phyloP scores from a whole-genome alignment of 2,888 invertebrate species.

The Xestobium rufovillosum region DNA sequence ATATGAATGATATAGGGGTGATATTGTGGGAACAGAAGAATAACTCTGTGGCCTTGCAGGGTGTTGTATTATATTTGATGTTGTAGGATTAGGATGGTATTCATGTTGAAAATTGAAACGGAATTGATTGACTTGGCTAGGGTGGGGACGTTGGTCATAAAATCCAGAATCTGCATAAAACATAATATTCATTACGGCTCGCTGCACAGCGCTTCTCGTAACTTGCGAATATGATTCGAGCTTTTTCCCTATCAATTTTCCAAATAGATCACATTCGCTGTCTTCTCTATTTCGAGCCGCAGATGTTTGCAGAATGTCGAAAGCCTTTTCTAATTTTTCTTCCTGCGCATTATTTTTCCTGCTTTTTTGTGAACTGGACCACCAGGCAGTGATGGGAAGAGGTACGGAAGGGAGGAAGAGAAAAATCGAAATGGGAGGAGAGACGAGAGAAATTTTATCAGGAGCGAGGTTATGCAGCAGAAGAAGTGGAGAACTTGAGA shows the following conservation, averaged over 20 bases:
- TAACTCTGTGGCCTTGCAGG: slow-evolving; percentile 3
- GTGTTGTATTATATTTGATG: background rate
- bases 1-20: background rate
- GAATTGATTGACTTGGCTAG: background rate
- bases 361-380: background rate
- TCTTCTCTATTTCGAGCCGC: slow-evolving; percentile 3
- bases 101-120: background rate
- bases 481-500: too few species aligned
- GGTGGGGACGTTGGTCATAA: slow-evolving; percentile 1
- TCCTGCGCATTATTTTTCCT: background rate
- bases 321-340: slow-evolving; percentile 1
- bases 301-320: background rate
- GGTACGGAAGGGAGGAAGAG: too few species aligned
- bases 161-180: slow-evolving; percentile 2
- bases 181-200: slow-evolving; percentile 2
- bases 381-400: too few species aligned
- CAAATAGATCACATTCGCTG: slow-evolving; percentile 5
- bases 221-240: background rate
- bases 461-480: too few species aligned
- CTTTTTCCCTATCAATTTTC: slow-evolving; percentile 1
- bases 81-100: slow-evolving; percentile 2
- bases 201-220: background rate
- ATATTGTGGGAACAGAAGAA: slow-evolving; percentile 1
- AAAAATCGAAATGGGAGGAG: too few species aligned
- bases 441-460: too few species aligned